phyloP scores from a whole-genome alignment of 2,113 vertebrate species.

The Phaethornis superciliosus region DNA sequence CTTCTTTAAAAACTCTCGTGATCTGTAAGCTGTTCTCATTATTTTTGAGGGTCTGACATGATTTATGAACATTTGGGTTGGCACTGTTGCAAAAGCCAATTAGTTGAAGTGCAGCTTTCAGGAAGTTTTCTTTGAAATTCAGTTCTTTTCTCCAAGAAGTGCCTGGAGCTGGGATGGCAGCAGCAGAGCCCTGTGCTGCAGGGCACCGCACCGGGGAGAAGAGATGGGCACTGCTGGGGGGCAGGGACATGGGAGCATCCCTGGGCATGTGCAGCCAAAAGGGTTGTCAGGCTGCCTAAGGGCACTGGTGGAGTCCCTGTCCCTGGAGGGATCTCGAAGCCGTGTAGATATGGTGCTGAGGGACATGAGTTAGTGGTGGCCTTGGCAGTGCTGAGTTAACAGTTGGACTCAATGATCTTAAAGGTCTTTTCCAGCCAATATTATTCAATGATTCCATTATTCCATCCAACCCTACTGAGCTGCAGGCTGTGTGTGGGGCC shows the following conservation, averaged over 20 bases:
- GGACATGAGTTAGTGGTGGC: too few relatives aligned
- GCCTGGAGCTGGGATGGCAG: neutral
- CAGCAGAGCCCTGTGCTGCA: rapidly evolving
- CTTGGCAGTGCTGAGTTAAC: too few relatives aligned
- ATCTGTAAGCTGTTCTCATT: constrained; percentile 3
- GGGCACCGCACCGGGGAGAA: neutral
- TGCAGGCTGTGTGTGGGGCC: neutral
- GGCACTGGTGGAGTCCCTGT: too few relatives aligned
- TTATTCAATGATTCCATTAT: too few relatives aligned
- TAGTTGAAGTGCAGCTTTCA: constrained; percentile 64
- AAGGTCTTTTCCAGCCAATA: too few relatives aligned
- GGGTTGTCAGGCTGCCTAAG: too few relatives aligned
- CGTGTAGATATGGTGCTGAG: too few relatives aligned
- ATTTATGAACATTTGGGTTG: constrained; percentile 30
- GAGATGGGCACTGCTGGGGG: neutral
- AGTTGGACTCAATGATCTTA: too few relatives aligned
- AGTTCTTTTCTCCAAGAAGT: constrained; percentile 12
- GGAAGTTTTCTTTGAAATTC: constrained; percentile 69
- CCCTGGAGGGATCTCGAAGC: too few relatives aligned
- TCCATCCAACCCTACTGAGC: neutral
- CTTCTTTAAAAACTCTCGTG: neutral
- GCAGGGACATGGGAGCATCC: neutral
- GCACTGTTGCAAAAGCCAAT: constrained; percentile 46
- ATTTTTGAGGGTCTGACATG: constrained; percentile 47
- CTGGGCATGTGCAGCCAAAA: too few relatives aligned